These are phyloP conservation scores for Drosophila burlai DNA, from an alignment of 1,140 invertebrate genomes.

Conservation along the genomic window DNA sequence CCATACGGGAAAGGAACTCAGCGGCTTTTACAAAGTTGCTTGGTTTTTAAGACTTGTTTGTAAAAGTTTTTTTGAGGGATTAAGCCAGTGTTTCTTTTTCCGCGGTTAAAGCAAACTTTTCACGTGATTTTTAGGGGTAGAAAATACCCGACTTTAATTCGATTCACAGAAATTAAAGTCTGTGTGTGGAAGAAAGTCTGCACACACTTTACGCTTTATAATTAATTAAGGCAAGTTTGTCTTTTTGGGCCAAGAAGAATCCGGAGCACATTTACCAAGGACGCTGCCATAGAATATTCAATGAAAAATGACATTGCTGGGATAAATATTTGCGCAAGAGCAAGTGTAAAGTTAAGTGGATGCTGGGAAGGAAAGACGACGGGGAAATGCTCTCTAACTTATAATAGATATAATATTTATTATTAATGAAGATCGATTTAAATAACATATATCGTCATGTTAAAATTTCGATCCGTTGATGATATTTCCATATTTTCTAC, in stretches of 20 bases:
- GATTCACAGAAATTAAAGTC: slow-evolving; percentile 24
- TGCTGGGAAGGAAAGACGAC: slow-evolving; percentile 1
- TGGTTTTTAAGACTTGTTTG: slow-evolving; percentile 54
- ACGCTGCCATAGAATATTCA: slow-evolving; percentile 32
- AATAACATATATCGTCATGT: too few species aligned
- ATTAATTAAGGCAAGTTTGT: slow-evolving; percentile 71
- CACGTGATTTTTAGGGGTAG: slow-evolving; percentile 16
- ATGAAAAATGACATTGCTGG: slow-evolving; percentile 60
- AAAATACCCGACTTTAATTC: slow-evolving; percentile 21
- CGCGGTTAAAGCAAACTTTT: slow-evolving; percentile 13
- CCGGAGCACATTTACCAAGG: slow-evolving; percentile 50
- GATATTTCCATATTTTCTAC: too few species aligned
- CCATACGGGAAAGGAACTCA: slow-evolving; percentile 7
- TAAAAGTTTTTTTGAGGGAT: slow-evolving; percentile 29
- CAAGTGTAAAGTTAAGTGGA: slow-evolving; percentile 28
- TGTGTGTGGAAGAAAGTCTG: not conserved
- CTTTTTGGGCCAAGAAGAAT: slow-evolving; percentile 35
- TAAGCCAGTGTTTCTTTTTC: slow-evolving; percentile 2
- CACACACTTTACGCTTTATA: slow-evolving; percentile 50
- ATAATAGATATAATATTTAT: too few species aligned
- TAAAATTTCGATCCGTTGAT: too few species aligned
- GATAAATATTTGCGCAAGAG: slow-evolving; percentile 35
- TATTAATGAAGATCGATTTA: too few species aligned
- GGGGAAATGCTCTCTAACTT: not conserved
- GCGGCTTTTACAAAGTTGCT: slow-evolving; percentile 48